Evolutionary conservation across 1,140 invertebrate genomes (phyloP).

Genomic region (Monomorium pharaonis): DNA sequence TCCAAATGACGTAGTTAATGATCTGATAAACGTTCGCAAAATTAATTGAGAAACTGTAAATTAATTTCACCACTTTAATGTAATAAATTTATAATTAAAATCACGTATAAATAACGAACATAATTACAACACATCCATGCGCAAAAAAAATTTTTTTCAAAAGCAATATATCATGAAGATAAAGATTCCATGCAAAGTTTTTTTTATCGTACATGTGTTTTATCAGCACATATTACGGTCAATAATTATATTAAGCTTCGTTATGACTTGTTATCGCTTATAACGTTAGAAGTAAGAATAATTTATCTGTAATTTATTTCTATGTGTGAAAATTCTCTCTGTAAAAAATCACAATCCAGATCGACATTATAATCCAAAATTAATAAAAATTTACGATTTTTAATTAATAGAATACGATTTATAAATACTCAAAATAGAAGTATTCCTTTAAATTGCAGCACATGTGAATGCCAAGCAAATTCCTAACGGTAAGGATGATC

Average conservation of each 20-base stretch:
- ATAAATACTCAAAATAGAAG: background rate
- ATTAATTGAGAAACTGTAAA: background rate
- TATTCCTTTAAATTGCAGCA: slow-evolving; percentile 57
- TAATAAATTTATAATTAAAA: background rate
- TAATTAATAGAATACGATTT: background rate
- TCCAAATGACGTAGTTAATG: background rate
- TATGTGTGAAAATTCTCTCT: background rate
- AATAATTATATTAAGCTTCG: background rate
- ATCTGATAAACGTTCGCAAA: background rate
- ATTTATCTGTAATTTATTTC: background rate
- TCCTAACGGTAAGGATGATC: slow-evolving; percentile 72
- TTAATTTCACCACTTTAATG: background rate
- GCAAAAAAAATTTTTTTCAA: background rate
- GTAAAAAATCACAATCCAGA: background rate
- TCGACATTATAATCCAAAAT: background rate
- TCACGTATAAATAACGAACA: background rate
- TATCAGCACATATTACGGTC: too few relatives aligned
- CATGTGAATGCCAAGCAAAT: slow-evolving; percentile 77
- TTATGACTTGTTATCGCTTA: background rate
- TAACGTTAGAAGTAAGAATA: background rate
- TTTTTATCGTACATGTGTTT: background rate
- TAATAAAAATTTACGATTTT: background rate
- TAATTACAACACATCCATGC: background rate
- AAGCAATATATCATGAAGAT: background rate
- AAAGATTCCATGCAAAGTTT: background rate